These are phyloP conservation scores for Staurois parvus DNA, from an alignment of 2,797 vertebrate species.

Conservation along the genomic window DNA sequence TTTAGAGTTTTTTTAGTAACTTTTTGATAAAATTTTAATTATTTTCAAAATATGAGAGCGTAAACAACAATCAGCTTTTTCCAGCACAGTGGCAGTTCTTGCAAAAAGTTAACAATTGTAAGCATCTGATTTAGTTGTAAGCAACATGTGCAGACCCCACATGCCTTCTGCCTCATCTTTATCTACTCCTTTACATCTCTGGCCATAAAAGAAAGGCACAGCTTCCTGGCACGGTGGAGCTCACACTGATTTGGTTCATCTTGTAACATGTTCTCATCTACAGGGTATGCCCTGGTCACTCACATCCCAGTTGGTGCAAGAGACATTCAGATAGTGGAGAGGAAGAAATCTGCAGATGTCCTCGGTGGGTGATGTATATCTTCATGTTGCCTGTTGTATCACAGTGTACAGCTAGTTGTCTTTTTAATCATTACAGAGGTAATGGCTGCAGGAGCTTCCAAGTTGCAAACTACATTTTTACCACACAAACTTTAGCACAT, in stretches of 20 bases:
- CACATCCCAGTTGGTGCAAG: slow-evolving; percentile 94
- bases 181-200: background rate
- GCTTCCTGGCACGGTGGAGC: background rate
- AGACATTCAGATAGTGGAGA: slow-evolving; percentile 96
- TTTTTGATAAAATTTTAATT: too few species aligned
- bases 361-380: slow-evolving; percentile 79
- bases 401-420: background rate
- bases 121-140: background rate
- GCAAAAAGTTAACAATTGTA: background rate
- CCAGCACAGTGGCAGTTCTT: background rate
- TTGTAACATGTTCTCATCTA: slow-evolving; percentile 27
- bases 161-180: background rate
- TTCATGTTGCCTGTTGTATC: background rate
- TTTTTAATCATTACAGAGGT: too few species aligned
- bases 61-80: background rate
- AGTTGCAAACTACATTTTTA: too few species aligned
- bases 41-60: too few species aligned
- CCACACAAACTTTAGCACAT: too few species aligned
- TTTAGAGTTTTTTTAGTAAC: too few species aligned
- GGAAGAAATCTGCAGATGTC: slow-evolving; percentile 94
- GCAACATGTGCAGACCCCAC: too few species aligned
- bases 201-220: too few species aligned
- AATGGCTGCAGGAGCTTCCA: too few species aligned
- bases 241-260: background rate
- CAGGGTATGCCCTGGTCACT: slow-evolving; percentile 95